Base-by-base conservation (phyloP, 2,113 vertebrate genomes). In the Xiphorhynchus elegans region DNA sequence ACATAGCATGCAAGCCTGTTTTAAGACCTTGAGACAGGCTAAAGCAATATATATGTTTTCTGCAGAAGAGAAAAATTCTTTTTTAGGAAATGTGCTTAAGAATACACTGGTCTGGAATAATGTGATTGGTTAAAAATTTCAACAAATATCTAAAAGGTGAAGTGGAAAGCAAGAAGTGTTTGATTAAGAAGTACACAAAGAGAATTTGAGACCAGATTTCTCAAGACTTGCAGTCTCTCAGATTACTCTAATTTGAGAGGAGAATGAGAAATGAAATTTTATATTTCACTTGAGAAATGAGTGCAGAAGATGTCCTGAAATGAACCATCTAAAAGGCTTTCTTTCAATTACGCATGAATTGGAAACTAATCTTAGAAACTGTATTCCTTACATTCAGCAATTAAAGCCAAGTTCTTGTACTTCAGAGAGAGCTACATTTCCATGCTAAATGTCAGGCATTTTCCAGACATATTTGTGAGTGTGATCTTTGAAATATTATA, bases 201-300 rank as follows among this genome's bases (percentile, higher is more conserved):
- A 67, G 29, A 91, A 93, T 75, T 58, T 72, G 56, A 93, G 35
- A 93, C 6, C 47, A 84, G 35, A 90, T 95, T 95, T 95, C 90
- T 91, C 79, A 88, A 96, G 72, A 72, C 15, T 70, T 90, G 17
- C 26, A 60, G 29, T 68, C 9, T 47, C 31, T 73, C 56, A 75
- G 39, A 49, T 49, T 81, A 47, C 47, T 72, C 21, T 88, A 93
- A 84, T 87, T 93, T 88, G 64, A 81, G 68, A 90, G 9, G 16
- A 47, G 31, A 83, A 94, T 39, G 31, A 89, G 64, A 94, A 89
- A 90, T 56, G 10, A 94, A 93, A 96, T 75, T 60, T 53, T 86
- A 69, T 95, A 86, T 91, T 96, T 86, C 60, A 87, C 64, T 95
- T 81, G 76, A 93, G 82, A 93, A 95, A 87, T 84, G 44, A 81